Conservation (phyloP, 2,888 invertebrate genomes). For the Nomada flava region DNA sequence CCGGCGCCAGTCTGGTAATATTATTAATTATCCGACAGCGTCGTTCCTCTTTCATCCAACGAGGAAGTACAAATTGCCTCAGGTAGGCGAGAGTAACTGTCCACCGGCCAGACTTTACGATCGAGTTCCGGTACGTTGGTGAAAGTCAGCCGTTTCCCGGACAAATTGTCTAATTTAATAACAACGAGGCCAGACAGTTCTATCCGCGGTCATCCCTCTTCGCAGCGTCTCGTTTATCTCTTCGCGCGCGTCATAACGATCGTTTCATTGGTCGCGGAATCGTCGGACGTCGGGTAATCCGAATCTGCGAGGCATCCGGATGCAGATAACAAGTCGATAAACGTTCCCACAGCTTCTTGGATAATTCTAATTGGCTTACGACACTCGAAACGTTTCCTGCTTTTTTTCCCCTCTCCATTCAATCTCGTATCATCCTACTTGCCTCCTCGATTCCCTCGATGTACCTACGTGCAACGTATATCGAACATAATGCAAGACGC, state of each 20-base stretch:
- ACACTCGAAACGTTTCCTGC: conserved; percentile 16
- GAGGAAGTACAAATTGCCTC: no score
- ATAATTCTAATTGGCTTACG: conserved; percentile 16
- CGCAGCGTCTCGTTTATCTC: conserved; percentile 26
- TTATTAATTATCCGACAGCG: conserved; percentile 74
- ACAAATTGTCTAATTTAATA: no score
- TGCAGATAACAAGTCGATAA: conserved; percentile 43
- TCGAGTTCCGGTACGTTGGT: no score
- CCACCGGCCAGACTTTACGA: no score
- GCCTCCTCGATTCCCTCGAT: not conserved
- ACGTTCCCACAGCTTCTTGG: conserved; percentile 3
- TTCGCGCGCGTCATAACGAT: conserved; percentile 26
- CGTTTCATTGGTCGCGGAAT: conserved; percentile 33
- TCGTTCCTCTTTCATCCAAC: no score
- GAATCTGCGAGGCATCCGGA: conserved; percentile 45
- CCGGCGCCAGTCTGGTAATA: conserved; percentile 78
- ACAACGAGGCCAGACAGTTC: not conserved
- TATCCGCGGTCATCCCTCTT: conserved; percentile 9
- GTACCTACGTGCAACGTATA: not conserved
- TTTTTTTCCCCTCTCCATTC: conserved; percentile 5
- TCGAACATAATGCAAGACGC: not conserved
- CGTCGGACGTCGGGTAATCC: conserved; percentile 5
- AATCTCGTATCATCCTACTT: conserved; percentile 8
- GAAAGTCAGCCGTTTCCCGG: no score
- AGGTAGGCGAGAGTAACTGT: no score